phyloP scores from a whole-genome alignment of 2,113 vertebrate genomes.

The Mormyrus iriodes region DNA sequence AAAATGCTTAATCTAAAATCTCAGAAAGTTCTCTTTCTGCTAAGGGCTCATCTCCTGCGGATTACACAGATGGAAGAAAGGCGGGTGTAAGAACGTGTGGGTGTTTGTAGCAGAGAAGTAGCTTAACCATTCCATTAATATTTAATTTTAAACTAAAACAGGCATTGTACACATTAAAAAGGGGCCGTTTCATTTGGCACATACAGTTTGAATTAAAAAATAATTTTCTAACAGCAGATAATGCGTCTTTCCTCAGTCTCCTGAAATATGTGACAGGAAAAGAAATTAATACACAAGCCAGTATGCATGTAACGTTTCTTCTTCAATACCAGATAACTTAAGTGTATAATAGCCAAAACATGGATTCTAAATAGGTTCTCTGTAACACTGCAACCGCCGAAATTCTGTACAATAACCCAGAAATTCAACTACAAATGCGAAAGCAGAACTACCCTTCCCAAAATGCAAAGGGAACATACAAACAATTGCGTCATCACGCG shows the following conservation, averaged over 20 bases:
- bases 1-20: constrained; percentile 54
- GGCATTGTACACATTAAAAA: neutral
- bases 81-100: neutral
- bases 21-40: constrained; percentile 31
- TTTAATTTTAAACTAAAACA: neutral
- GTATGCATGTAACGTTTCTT: neutral
- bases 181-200: neutral
- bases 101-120: neutral
- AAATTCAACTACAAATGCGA: neutral
- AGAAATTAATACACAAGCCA: neutral
- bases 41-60: constrained; percentile 28
- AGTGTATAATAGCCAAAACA: neutral
- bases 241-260: neutral
- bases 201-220: neutral
- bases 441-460: constrained; percentile 47
- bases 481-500: constrained; percentile 30
- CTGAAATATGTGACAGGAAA: neutral
- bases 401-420: neutral
- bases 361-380: neutral
- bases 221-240: neutral
- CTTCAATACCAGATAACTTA: neutral
- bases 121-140: neutral
- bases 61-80: constrained; percentile 12
- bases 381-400: neutral
- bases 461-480: constrained; percentile 36